Evolutionary conservation across 2,888 invertebrate species (phyloP).

Genomic region (Apamea crenata): DNA sequence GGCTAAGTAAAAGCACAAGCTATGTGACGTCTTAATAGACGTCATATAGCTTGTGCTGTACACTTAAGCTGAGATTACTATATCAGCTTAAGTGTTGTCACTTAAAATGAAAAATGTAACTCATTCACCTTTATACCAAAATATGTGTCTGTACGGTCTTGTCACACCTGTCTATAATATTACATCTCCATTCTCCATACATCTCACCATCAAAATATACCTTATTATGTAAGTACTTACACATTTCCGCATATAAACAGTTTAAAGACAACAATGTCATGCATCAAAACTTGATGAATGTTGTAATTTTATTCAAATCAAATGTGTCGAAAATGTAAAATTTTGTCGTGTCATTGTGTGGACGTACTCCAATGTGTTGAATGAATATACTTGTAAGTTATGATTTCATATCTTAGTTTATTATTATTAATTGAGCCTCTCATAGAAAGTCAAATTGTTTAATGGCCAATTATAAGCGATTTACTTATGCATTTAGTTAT

Average conservation of each 20-base stretch:
- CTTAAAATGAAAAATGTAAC: slow-evolving; percentile 5
- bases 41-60: too few relatives aligned
- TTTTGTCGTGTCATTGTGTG: neutral
- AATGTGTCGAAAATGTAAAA: neutral
- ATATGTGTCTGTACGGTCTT: slow-evolving; percentile 10
- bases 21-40: neutral
- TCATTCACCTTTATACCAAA: slow-evolving; percentile 2
- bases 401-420: slow-evolving; percentile 6
- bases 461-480: neutral
- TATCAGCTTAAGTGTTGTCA: neutral
- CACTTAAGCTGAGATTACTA: neutral
- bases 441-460: slow-evolving; percentile 1
- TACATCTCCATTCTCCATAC: neutral
- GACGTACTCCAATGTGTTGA: neutral
- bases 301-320: slow-evolving; percentile 5
- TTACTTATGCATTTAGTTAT: neutral
- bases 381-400: slow-evolving; percentile 3
- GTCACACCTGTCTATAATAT: neutral
- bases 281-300: neutral
- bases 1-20: neutral
- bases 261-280: neutral
- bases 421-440: neutral
- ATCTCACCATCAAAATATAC: neutral
- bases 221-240: neutral
- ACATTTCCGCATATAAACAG: neutral